Base-by-base conservation (phyloP, 2,113 vertebrate genomes). In the Axis porcinus region DNA sequence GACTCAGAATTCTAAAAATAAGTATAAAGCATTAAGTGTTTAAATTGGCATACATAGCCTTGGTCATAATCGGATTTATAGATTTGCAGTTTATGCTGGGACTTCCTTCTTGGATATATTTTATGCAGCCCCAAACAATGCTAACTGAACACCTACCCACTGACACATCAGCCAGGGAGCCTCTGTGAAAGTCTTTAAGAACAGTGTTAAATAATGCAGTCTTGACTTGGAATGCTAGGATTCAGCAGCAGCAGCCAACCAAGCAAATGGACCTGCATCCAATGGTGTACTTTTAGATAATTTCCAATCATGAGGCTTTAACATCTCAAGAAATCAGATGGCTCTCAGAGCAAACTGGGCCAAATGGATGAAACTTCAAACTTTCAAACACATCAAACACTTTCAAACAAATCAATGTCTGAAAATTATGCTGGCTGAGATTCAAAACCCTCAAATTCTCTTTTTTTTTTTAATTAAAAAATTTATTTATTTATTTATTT, bases 21-120 rank as follows among this genome's bases (percentile, higher is more conserved):
- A 91, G 8, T 74, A 28, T 83, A 67, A 91, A 96, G 70, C 70
- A 55, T 87, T 89, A 87, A 87, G 87, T 93, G 33, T 94, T 70
- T 47, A 62, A 91, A 91, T 82, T 92, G 21, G 28, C 28, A 15
- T 60, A 67, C 45, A 70, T 1, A 13, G 19, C 21, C 6, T 93
- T 67, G 30, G 30, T 19, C 17, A 86, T 70, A 64, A 84, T 33
- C 47, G 14, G n/a, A 90, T 83, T 97, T 86, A 93, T 60, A 70
- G 43, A 88, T 85, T 86, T 93, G 1, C 86, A 93, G 43, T 5
- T 85, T 91, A 85, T 2, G 17, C 7, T 88, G 8, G 16, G 7
- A 91, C 40, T 93, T 88, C 33, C 50, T 86, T 94, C 57, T 57
- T 58, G 40, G 17, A 13, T n/a, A 16, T 83, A 28, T 70, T 96